Conservation (phyloP, 1,140 invertebrate species). For the Drosophila saltans region DNA sequence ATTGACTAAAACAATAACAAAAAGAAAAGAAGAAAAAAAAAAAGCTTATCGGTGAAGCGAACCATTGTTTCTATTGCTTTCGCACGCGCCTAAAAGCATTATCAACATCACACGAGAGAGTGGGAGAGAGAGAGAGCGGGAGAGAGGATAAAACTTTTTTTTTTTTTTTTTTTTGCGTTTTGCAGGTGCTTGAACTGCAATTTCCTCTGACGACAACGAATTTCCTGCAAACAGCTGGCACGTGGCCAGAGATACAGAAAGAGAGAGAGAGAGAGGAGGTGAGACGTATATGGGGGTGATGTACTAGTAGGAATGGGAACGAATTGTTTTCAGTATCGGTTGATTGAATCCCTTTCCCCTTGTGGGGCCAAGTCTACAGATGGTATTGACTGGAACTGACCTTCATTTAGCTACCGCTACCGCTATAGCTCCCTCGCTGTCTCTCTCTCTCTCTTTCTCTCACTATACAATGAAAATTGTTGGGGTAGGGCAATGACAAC, state of each 20-base stretch:
- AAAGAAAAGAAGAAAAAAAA: neutral
- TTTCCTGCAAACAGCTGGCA: constrained; percentile 13
- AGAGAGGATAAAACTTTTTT: neutral
- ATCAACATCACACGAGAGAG: constrained; percentile 7
- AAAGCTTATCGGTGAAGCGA: constrained; percentile 72
- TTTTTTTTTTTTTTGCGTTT: neutral
- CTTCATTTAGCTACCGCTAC: neutral
- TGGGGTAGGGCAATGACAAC: constrained; percentile 58
- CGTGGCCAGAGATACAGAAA: neutral
- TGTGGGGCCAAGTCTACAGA: neutral
- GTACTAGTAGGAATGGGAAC: no score
- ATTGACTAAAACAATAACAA: constrained; percentile 9
- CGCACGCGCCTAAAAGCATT: constrained; percentile 28
- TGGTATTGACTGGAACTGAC: constrained; percentile 2
- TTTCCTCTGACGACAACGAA: neutral
- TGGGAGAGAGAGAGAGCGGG: constrained; percentile 5
- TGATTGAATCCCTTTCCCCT: constrained; percentile 57
- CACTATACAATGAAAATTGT: constrained; percentile 46
- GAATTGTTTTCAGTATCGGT: constrained; percentile 14
- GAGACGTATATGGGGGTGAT: no score
- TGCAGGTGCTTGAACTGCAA: constrained; percentile 10
- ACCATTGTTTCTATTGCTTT: constrained; percentile 51
- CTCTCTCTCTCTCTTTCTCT: neutral
- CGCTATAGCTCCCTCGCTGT: no score
- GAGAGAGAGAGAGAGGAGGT: neutral